These are phyloP conservation scores for Meiosimyza decipiens DNA, from an alignment of 2,888 invertebrate species.

Conservation along the genomic window DNA sequence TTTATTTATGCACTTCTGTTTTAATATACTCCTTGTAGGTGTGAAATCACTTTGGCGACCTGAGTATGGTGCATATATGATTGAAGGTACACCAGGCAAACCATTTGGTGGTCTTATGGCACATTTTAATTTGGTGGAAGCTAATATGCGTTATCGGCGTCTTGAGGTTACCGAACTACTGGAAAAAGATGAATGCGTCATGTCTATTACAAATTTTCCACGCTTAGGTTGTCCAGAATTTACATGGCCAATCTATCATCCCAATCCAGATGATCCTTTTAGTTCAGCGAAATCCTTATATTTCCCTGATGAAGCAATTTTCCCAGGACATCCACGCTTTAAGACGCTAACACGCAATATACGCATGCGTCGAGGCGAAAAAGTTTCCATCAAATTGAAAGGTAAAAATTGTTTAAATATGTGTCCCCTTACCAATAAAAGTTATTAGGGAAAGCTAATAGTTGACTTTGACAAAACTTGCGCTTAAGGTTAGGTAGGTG, in stretches of 20 bases:
- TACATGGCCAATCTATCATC: conserved; percentile 78
- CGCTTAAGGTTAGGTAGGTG: neutral
- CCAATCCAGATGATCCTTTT: conserved; percentile 76
- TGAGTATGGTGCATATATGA: conserved; percentile 99
- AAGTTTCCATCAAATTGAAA: conserved; percentile 96
- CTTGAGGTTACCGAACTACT: conserved; percentile 85
- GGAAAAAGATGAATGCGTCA: conserved; percentile 81
- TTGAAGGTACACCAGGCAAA: conserved; percentile 97
- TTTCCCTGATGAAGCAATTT: conserved; percentile 96
- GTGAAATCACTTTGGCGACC: conserved; percentile 95
- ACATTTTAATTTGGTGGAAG: conserved; percentile 98
- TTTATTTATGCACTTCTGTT: neutral
- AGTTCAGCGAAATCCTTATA: conserved; percentile 87
- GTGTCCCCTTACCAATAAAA: no score
- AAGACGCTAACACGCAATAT: conserved; percentile 94
- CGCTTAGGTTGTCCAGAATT: conserved; percentile 91
- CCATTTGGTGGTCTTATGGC: conserved; percentile 94
- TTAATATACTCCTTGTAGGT: conserved; percentile 16
- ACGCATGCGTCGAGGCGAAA: conserved; percentile 88
- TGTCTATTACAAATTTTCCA: conserved; percentile 94
- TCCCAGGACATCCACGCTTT: conserved; percentile 94
- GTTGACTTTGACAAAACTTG: no score
- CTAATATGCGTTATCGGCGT: conserved; percentile 90
- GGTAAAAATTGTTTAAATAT: conserved; percentile 69
- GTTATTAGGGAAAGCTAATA: no score